Evolutionary conservation across 2,113 vertebrate genomes (phyloP).

Genomic region (Chascanopsetta lugubris): DNA sequence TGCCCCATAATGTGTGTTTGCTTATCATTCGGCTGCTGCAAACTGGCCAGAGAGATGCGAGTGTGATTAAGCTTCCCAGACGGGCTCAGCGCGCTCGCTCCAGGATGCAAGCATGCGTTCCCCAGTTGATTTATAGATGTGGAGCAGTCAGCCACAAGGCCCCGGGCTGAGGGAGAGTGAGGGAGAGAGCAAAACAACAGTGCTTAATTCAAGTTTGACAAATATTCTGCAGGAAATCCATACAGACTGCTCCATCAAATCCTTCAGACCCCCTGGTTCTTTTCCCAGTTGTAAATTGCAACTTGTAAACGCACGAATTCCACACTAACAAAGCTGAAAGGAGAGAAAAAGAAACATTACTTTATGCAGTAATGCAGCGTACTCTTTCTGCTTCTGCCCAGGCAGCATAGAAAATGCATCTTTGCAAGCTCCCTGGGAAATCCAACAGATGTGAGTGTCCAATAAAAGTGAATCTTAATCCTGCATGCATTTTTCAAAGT

Average conservation of each 20-base stretch:
- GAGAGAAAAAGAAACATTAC: conserved; percentile 45
- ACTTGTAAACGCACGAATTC: conserved; percentile 57
- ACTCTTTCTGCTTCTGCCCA: conserved; percentile 41
- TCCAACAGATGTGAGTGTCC: conserved; percentile 67
- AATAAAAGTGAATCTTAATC: conserved; percentile 72
- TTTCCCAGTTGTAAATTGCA: conserved; percentile 55
- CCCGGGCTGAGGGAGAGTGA: conserved; percentile 56
- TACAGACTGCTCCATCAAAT: conserved; percentile 50
- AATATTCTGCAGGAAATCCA: conserved; percentile 73
- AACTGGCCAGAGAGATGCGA: conserved; percentile 68
- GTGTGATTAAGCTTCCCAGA: conserved; percentile 73
- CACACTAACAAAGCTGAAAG: conserved; percentile 47
- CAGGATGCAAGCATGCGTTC: conserved; percentile 66
- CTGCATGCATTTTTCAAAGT: conserved; percentile 69
- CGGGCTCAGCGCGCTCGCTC: conserved; percentile 64
- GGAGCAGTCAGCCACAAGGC: conserved; percentile 71
- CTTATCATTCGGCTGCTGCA: conserved; percentile 65
- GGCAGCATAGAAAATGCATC: conserved; percentile 61
- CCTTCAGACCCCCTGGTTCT: conserved; percentile 53
- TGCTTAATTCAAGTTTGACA: conserved; percentile 71
- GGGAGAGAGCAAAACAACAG: conserved; percentile 69
- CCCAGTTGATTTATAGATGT: conserved; percentile 76
- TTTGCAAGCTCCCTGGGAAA: conserved; percentile 67
- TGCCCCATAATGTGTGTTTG: conserved; percentile 70
- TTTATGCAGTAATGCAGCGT: conserved; percentile 30